Conservation (phyloP, 2,888 invertebrate genomes). For the Drosophila lacicola region DNA sequence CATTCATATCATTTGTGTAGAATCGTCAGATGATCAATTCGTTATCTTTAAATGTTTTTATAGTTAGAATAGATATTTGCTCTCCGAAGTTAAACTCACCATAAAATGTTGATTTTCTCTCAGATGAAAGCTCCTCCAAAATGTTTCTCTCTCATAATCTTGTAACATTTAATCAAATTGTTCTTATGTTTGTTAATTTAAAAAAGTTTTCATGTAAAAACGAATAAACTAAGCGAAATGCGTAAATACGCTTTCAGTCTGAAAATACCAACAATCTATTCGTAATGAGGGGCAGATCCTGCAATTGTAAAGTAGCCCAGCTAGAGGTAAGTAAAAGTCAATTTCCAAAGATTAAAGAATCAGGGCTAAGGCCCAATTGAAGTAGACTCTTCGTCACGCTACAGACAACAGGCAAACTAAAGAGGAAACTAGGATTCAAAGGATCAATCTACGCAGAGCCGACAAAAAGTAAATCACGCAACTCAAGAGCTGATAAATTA, state of each 20-base stretch:
- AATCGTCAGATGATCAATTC: constrained; percentile 76
- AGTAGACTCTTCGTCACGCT: no score
- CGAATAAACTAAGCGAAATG: constrained; percentile 57
- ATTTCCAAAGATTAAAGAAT: no score
- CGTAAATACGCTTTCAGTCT: constrained; percentile 30
- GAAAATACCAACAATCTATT: constrained; percentile 5
- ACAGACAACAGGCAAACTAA: no score
- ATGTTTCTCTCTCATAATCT: constrained; percentile 64
- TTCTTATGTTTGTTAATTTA: constrained; percentile 62
- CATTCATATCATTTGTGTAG: constrained; percentile 76
- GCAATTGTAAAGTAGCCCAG: no score
- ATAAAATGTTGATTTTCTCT: constrained; percentile 66
- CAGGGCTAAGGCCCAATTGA: no score
- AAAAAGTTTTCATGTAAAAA: constrained; percentile 58
- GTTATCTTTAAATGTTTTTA: constrained; percentile 65
- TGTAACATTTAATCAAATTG: constrained; percentile 62
- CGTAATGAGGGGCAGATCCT: no score
- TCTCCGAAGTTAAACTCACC: constrained; percentile 66
- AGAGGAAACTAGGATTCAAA: no score
- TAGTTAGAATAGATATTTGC: constrained; percentile 71
- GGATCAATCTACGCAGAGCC: no score
- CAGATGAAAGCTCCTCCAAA: constrained; percentile 62
- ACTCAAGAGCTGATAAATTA: no score
- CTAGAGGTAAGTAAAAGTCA: no score
- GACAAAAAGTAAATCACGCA: no score